Evolutionary conservation across 2,888 invertebrate species (phyloP), one percentile per base, ranked within the genome.

Genomic region (Tiphia femorata): DNA sequence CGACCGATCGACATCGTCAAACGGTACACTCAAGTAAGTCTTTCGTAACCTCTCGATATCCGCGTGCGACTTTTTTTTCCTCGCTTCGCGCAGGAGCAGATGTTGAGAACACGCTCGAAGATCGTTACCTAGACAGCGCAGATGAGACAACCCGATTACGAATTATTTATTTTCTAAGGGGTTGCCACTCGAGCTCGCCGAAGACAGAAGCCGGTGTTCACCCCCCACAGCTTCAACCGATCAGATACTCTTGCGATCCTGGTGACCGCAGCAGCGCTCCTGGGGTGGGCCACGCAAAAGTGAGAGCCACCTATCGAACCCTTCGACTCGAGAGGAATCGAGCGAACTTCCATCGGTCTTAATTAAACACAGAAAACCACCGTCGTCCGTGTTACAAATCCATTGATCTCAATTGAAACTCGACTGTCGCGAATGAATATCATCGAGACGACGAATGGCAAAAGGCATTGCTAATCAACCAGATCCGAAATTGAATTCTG

Each of bases 151-250:
- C 48, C n/a, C 60, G 77, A 72, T 76, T 70, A 70, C 44, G 69
- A 46, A 60, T 78, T 78, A 78, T 79, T 79, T 79, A 77, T 78
- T 68, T 73, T 61, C 65, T 64, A 79, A 78, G 77, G 79, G 77
- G 76, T 79, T 76, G 74, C 71, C 66, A 75, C 70, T 66, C 46
- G 59, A 48, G 62, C 56, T 57, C 48, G 60, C 44, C 56, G 42
- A 68, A 64, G 64, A 68, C 55, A 43, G 44, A 20, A 44, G n/a
- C 21, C 21, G 62, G 60, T 50, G 67, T 48, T 46, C 53, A 59
- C 66, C 74, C 71, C 76, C 75, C 57, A 70, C 58, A 55, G 74
- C 57, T 62, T 41, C 8, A 42, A 48, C 41, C 49, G 67, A 78
- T 78, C 75, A 77, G 78, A 78, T 78, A 78, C 53, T 53, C 48